Conservation (phyloP, 2,797 vertebrate genomes). For the Dicrostonyx torquatus region DNA sequence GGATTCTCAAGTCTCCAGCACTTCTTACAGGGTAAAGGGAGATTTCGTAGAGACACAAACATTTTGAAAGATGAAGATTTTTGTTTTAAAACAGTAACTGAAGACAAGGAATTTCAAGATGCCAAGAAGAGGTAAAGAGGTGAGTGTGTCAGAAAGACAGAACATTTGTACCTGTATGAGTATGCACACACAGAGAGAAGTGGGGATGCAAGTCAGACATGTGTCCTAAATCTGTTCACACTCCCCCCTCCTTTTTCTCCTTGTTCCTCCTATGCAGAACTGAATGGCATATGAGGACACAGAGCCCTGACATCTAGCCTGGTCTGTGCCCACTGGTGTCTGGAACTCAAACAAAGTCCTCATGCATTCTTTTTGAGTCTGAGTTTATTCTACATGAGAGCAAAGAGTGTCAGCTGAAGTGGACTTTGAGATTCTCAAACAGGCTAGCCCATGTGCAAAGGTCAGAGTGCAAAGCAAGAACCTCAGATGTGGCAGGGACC, state of each 20-base stretch:
- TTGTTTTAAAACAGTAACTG: background rate
- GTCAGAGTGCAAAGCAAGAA: background rate
- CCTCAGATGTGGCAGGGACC: fast-evolving
- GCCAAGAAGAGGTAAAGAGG: background rate
- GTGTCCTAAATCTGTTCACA: fast-evolving
- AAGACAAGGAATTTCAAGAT: background rate
- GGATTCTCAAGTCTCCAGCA: background rate
- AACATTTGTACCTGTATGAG: no score
- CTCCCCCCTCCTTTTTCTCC: fast-evolving
- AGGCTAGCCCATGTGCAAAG: background rate
- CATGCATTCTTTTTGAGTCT: fast-evolving
- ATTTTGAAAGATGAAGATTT: background rate
- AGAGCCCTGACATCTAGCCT: no score
- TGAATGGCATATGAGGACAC: background rate
- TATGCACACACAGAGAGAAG: background rate
- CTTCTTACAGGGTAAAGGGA: background rate
- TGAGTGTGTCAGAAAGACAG: background rate
- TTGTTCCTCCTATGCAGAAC: fast-evolving
- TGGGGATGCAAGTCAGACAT: background rate
- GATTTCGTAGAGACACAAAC: background rate
- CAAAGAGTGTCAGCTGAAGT: fast-evolving
- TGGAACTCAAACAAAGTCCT: fast-evolving
- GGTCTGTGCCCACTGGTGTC: background rate
- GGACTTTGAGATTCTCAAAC: fast-evolving
- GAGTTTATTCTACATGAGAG: fast-evolving